These are phyloP conservation scores for Dipodomys merriami DNA, from an alignment of 2,113 vertebrate species.

Conservation along the genomic window DNA sequence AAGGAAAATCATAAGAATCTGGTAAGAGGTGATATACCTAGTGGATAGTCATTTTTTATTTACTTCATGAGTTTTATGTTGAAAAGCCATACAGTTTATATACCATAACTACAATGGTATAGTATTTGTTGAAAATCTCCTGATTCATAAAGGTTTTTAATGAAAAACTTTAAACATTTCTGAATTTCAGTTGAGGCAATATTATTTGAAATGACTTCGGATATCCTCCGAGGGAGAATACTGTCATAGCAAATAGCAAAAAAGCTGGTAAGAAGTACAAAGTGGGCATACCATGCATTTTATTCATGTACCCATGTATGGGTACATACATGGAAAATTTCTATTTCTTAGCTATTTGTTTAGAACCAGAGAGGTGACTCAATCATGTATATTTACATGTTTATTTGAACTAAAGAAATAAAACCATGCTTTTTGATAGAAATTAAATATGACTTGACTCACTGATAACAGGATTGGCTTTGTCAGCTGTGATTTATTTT, in stretches of 20 bases:
- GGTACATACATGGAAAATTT: background rate
- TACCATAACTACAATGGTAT: background rate
- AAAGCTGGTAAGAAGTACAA: background rate
- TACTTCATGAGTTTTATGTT: constrained; percentile 24
- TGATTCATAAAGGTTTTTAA: constrained; percentile 25
- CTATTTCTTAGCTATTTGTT: background rate
- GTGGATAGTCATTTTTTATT: constrained; percentile 10
- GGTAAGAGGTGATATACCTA: background rate
- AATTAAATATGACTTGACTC: constrained; percentile 36
- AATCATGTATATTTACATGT: background rate
- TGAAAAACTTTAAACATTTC: background rate
- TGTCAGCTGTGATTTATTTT: background rate
- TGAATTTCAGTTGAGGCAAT: background rate
- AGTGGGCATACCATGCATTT: background rate
- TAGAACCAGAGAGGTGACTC: background rate
- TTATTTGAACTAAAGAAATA: constrained; percentile 30
- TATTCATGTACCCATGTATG: too few relatives aligned
- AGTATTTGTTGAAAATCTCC: constrained; percentile 30
- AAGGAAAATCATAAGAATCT: background rate
- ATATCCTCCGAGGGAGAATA: background rate
- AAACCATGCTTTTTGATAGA: constrained; percentile 26
- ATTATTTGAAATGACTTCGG: background rate
- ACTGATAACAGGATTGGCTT: constrained; percentile 40
- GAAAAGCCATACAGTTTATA: background rate
- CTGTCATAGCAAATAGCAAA: background rate